Evolutionary conservation across 2,113 vertebrate species (phyloP), one percentile per base, ranked within the genome.

Genomic region (Rhinopomastus cyanomelas): DNA sequence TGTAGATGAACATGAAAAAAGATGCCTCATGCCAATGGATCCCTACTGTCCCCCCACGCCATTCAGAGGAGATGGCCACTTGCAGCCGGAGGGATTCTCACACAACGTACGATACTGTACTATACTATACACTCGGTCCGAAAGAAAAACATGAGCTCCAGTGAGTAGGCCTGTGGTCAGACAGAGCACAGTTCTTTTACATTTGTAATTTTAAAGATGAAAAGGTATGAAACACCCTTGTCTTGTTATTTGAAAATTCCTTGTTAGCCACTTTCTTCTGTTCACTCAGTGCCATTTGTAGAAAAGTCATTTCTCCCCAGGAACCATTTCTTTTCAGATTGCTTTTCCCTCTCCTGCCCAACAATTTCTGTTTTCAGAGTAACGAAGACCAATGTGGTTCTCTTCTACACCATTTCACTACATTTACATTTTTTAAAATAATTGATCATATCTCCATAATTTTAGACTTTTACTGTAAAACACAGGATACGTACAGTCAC

Each of bases 391-490:
- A 87, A 39, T 89, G 82, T 29, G 57, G 67, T 88, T 97, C 84
- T 85, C 48, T 75, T 62, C 69, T 93, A 83, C 34, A 85, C 56
- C 72, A 87, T 96, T 92, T 95, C 52, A 81, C 77, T 87, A 66
- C 73, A 77, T 89, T 87, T 95, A 85, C 66, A 89, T 94, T 96
- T 96, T 62, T 37, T 13, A 5, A 94, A 96, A 96, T 87, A 96
- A 97, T 96, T 96, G 90, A 95, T 96, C 67, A 87, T 95, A 95
- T 87, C 87, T 96, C 93, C 95, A 68, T 97, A 96, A 97, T 96
- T 95, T 83, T 93, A 92, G 91, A 94, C 92, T 97, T 97, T 69
- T 91, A 93, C 91, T 89, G 92, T 96, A 96, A 96, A 96, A 96
- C 85, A 95, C 27, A 95, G 92, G 87, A 96, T 96, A 69, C 74